Percentiles rank a stretch among this genome's conserved stretches.
These are phyloP conservation scores for Dermatemys mawii DNA, from an alignment of 2,113 vertebrate species.

Conservation along the genomic window DNA sequence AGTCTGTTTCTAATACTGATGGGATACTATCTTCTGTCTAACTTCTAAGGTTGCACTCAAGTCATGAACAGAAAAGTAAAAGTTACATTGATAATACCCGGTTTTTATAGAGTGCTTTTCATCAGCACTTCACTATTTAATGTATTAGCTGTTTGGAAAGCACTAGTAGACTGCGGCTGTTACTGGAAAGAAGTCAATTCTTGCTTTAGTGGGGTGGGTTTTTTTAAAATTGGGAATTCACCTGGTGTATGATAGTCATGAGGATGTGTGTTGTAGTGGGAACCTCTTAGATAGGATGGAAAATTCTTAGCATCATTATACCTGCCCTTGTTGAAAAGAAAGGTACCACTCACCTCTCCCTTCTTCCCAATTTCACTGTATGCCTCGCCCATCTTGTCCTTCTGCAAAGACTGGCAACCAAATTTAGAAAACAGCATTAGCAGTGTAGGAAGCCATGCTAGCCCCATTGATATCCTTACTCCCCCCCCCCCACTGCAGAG, in stretches of 20 bases:
- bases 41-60: not conserved
- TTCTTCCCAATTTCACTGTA: constrained; percentile 83
- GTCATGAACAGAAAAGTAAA: not conserved
- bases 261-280: accelerated
- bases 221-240: not conserved
- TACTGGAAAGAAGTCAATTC: not conserved
- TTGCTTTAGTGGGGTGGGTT: not conserved
- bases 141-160: not conserved
- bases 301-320: too few relatives aligned
- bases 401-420: constrained; percentile 75
- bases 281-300: not conserved
- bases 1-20: not conserved
- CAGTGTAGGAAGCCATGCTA: not conserved
- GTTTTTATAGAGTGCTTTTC: not conserved
- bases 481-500: too few relatives aligned
- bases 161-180: not conserved
- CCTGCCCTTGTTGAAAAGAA: not conserved
- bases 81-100: accelerated
- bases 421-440: not conserved
- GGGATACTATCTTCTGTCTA: not conserved
- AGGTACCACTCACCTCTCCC: constrained; percentile 74
- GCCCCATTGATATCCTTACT: not conserved
- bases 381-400: constrained; percentile 81
- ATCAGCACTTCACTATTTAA: not conserved
- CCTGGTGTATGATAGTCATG: not conserved